These are phyloP conservation scores for Sarcophaga subvicina DNA, from an alignment of 2,888 invertebrate species.

Conservation along the genomic window DNA sequence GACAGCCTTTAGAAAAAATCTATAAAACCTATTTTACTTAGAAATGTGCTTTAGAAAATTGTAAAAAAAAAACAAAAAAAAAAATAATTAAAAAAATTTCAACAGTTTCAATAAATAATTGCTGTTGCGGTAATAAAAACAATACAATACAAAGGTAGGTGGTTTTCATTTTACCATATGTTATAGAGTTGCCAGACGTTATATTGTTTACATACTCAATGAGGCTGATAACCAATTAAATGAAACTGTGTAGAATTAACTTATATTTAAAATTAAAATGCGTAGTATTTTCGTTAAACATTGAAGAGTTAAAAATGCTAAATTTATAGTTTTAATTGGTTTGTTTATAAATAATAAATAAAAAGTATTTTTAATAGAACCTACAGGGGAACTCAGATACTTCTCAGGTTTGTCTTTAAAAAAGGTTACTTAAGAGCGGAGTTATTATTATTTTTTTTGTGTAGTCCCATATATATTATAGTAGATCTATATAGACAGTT, in stretches of 20 bases:
- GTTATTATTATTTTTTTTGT: no score
- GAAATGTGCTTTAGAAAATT: neutral
- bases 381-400: conserved; percentile 5
- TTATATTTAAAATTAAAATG: no score
- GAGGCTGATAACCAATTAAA: neutral
- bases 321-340: no score
- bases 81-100: neutral
- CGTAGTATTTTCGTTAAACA: no score
- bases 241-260: neutral
- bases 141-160: conserved; percentile 51
- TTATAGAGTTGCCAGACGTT: neutral
- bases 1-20: conserved; percentile 55
- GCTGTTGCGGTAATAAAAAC: conserved; percentile 16
- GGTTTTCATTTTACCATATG: conserved; percentile 16
- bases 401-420: conserved; percentile 36
- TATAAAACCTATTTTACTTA: conserved; percentile 19
- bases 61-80: neutral
- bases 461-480: no score
- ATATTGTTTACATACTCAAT: neutral
- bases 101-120: conserved; percentile 18
- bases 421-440: no score
- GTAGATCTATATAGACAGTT: no score
- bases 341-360: no score
- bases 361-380: no score
- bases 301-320: no score